A percentile compares a stretch with the other conserved stretches of the same genome.
Conservation (phyloP, 2,113 vertebrate genomes). For the Morone chrysops region DNA sequence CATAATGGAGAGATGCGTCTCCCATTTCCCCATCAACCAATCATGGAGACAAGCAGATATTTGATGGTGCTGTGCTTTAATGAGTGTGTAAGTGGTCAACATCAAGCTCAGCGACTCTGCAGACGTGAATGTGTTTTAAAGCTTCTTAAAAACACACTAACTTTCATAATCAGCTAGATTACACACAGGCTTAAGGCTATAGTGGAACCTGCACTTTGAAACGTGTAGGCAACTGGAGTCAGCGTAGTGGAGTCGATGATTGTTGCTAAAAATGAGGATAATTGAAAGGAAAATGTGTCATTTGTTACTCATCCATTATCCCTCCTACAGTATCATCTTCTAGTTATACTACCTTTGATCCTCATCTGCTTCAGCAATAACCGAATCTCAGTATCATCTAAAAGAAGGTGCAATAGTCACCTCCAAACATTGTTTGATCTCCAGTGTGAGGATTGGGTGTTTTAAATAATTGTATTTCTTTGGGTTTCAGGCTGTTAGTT, state of each 20-base stretch:
- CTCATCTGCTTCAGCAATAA: not conserved
- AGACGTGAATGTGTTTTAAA: not conserved
- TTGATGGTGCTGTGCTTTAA: constrained; percentile 6
- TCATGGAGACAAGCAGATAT: constrained; percentile 8
- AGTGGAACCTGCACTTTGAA: not conserved
- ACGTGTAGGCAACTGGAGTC: not conserved
- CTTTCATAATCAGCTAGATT: not conserved
- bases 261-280: not conserved
- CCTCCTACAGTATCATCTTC: not conserved
- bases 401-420: not conserved
- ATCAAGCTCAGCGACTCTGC: constrained; percentile 2
- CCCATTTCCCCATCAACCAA: not conserved
- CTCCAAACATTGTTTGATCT: not conserved
- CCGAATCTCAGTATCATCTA: not conserved
- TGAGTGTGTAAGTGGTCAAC: not conserved
- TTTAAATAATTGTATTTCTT: not conserved
- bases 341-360: not conserved
- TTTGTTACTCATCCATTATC: not conserved
- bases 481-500: not conserved
- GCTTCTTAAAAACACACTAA: too few relatives aligned
- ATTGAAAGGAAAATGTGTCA: not conserved
- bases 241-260: not conserved
- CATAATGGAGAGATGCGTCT: not conserved
- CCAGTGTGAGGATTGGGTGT: not conserved
- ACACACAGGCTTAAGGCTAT: too few relatives aligned